A percentile compares a stretch with the other conserved stretches of the same genome.
Conservation (phyloP, 30 jellyfish, hydroid and myxozoan species). For the Pelagia noctiluca region DNA sequence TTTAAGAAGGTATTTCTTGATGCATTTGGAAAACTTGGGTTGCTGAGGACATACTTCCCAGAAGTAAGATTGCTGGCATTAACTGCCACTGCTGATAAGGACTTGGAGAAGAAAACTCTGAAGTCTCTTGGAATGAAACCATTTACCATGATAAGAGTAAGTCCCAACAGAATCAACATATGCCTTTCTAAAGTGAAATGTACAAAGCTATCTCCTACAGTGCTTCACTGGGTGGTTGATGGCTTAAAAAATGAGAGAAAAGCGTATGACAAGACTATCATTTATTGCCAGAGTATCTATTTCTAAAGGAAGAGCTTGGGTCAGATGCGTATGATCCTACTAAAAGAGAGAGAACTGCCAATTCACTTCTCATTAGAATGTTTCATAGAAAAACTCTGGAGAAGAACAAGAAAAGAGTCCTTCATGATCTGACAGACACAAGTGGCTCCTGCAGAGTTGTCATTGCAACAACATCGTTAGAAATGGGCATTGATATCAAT, state of each 20-base stretch:
- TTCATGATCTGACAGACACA: constrained; percentile 11
- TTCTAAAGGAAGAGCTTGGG: constrained; percentile 33
- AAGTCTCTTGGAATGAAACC: constrained; percentile 7
- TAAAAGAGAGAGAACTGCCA: neutral
- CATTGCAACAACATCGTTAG: constrained; percentile 32
- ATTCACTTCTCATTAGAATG: constrained; percentile 18
- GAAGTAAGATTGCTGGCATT: constrained; percentile 4
- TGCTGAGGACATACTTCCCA: constrained; percentile 9
- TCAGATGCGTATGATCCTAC: constrained; percentile 12
- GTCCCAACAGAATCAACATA: constrained; percentile 18
- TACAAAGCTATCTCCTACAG: neutral
- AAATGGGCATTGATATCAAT: constrained; percentile 32
- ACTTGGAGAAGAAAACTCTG: constrained; percentile 14
- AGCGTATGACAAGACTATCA: constrained; percentile 1
- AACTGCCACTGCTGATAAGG: constrained; percentile 28
- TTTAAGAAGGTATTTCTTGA: constrained; percentile 13
- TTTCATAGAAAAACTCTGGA: constrained; percentile 11
- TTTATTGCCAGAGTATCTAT: constrained; percentile 20
- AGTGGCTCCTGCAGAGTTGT: constrained; percentile 38
- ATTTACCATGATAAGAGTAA: constrained; percentile 7
- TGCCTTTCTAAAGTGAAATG: constrained; percentile 13
- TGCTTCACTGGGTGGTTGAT: constrained; percentile 7
- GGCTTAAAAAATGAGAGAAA: constrained; percentile 1
- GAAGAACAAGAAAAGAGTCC: constrained; percentile 13
- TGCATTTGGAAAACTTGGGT: constrained; percentile 25